Conservation (phyloP, 2,888 invertebrate species). For the Noctua fimbriata region DNA sequence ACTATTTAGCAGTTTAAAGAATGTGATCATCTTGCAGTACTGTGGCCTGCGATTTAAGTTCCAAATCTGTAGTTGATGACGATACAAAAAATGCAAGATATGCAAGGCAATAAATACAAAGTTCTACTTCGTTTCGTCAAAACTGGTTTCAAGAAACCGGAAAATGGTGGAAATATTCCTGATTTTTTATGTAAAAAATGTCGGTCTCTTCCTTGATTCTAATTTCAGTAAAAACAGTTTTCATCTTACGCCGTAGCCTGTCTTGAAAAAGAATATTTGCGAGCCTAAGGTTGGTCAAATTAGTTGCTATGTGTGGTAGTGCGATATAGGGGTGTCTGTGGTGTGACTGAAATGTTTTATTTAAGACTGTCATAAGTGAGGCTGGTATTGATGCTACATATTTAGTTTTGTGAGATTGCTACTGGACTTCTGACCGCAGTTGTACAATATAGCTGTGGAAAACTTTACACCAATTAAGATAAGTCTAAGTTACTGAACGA, state of each 20-base stretch:
- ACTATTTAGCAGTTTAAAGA: background rate
- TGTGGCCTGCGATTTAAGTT: background rate
- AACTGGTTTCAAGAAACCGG: background rate
- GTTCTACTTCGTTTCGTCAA: background rate
- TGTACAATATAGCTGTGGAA: background rate
- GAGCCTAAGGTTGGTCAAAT: background rate
- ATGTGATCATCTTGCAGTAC: background rate
- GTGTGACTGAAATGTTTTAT: background rate
- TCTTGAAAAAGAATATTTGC: background rate
- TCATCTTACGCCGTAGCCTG: background rate
- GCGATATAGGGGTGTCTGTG: background rate
- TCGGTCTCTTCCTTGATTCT: background rate
- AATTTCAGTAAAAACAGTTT: background rate
- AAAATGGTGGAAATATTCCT: background rate
- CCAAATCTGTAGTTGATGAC: no score
- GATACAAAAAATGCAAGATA: no score
- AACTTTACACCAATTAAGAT: constrained; percentile 9
- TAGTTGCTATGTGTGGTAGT: background rate
- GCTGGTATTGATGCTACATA: background rate
- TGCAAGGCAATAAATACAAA: background rate
- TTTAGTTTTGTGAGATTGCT: background rate
- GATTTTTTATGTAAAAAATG: background rate
- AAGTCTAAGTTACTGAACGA: background rate
- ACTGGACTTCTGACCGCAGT: background rate
- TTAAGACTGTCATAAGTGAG: background rate